These are phyloP conservation scores for Eubasilissa splendida DNA, from an alignment of 2,888 invertebrate genomes.

Conservation along the genomic window DNA sequence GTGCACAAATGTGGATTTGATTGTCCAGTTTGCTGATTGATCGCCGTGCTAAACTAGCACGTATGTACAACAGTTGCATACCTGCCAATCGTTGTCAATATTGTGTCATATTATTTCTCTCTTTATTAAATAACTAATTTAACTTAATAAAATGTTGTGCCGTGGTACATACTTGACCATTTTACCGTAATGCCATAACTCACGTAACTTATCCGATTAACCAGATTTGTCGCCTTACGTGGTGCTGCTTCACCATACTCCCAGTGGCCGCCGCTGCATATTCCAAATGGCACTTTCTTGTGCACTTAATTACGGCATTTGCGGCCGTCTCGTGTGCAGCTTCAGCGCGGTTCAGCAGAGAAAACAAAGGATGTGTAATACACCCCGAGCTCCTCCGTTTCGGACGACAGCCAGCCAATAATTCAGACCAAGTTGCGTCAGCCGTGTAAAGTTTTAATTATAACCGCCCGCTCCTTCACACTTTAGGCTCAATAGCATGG, in stretches of 20 bases:
- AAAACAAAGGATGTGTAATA: background rate
- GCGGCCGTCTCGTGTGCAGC: background rate
- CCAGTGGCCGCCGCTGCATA: background rate
- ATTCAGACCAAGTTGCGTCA: background rate
- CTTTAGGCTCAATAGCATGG: background rate
- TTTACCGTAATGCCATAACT: too few species aligned
- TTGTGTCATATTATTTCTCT: background rate
- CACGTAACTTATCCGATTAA: background rate
- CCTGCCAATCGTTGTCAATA: too few species aligned
- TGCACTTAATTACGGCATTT: constrained; percentile 17
- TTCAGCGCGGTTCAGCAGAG: background rate
- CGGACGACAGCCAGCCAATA: background rate
- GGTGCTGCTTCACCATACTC: background rate
- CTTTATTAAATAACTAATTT: background rate
- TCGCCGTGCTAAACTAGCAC: too few species aligned
- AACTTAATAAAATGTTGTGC: background rate
- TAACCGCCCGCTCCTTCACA: constrained; percentile 5
- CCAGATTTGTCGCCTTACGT: constrained; percentile 7
- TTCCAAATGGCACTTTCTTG: constrained; percentile 13
- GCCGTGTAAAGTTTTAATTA: constrained; percentile 17
- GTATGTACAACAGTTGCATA: too few species aligned
- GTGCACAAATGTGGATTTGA: too few species aligned
- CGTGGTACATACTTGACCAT: background rate
- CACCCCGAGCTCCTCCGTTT: background rate
- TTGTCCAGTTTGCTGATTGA: too few species aligned